Conservation (phyloP, 2,888 invertebrate species). For the Drosophila rellima region DNA sequence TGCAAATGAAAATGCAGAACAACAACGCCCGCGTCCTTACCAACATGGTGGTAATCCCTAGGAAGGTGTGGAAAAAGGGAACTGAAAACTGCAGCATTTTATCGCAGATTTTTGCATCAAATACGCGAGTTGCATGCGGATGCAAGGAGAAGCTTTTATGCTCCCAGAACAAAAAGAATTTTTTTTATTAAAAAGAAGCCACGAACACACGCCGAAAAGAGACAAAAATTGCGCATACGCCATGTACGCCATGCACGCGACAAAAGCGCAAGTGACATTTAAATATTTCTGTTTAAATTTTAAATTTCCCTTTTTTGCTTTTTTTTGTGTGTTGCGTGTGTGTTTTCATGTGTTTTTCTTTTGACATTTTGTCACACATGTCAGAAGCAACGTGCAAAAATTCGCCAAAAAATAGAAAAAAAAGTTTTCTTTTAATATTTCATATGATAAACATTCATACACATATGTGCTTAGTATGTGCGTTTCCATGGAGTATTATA, state of each 20-base stretch:
- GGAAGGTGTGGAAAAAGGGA: conserved; percentile 1
- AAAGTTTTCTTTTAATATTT: conserved; percentile 52
- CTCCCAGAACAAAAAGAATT: conserved; percentile 22
- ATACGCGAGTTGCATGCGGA: conserved; percentile 62
- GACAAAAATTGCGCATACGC: conserved; percentile 55
- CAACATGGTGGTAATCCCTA: conserved; percentile 37
- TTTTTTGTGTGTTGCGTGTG: conserved; percentile 13
- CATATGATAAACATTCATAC: conserved; percentile 44
- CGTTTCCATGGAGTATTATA: conserved; percentile 10
- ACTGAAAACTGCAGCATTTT: conserved; percentile 50
- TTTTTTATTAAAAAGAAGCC: conserved; percentile 34
- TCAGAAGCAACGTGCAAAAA: conserved; percentile 43
- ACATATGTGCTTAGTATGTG: background rate
- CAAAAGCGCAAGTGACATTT: conserved; percentile 50
- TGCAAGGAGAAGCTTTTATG: conserved; percentile 18
- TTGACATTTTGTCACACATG: conserved; percentile 65
- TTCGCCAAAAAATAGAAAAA: conserved; percentile 25
- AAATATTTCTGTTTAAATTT: conserved; percentile 59
- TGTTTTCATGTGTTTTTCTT: conserved; percentile 28
- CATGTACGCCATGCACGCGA: conserved; percentile 30
- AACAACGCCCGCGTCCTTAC: conserved; percentile 51
- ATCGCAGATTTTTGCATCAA: conserved; percentile 72
- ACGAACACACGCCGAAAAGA: conserved; percentile 23
- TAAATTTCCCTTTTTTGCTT: conserved; percentile 2
- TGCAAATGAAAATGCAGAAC: conserved; percentile 67